phyloP scores from a whole-genome alignment of 2,888 invertebrate species.

The Lepidochrysops patricia region DNA sequence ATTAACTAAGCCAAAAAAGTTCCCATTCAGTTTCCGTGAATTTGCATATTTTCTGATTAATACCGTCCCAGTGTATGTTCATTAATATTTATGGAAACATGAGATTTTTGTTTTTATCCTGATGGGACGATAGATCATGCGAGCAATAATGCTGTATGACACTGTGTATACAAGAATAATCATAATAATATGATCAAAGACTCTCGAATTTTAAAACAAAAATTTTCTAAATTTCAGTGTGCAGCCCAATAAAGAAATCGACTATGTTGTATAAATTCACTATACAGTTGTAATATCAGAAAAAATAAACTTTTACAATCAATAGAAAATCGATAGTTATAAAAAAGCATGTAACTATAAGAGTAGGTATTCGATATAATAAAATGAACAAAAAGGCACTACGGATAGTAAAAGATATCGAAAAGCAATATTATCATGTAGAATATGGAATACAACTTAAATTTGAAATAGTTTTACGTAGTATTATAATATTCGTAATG shows the following conservation, averaged over 20 bases:
- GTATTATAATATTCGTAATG: no score
- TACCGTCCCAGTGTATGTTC: conserved; percentile 32
- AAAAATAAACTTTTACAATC: no score
- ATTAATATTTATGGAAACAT: conserved; percentile 61
- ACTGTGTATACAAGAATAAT: neutral
- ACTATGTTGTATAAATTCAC: no score
- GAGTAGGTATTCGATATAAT: no score
- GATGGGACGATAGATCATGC: neutral
- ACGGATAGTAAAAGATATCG: neutral
- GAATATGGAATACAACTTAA: no score
- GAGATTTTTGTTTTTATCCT: conserved; percentile 38
- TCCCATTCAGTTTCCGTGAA: conserved; percentile 32
- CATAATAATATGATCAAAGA: no score
- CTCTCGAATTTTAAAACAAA: neutral
- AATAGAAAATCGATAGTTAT: no score
- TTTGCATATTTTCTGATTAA: conserved; percentile 55
- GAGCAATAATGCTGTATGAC: neutral
- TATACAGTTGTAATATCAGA: no score
- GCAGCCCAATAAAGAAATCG: no score
- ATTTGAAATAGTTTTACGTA: no score
- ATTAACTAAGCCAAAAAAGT: conserved; percentile 39
- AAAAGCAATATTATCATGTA: neutral
- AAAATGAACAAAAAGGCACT: neutral
- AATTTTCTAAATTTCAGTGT: no score
- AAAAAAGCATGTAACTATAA: no score